Evolutionary conservation across 2,888 invertebrate genomes (phyloP).

Genomic region (Formica aserva): DNA sequence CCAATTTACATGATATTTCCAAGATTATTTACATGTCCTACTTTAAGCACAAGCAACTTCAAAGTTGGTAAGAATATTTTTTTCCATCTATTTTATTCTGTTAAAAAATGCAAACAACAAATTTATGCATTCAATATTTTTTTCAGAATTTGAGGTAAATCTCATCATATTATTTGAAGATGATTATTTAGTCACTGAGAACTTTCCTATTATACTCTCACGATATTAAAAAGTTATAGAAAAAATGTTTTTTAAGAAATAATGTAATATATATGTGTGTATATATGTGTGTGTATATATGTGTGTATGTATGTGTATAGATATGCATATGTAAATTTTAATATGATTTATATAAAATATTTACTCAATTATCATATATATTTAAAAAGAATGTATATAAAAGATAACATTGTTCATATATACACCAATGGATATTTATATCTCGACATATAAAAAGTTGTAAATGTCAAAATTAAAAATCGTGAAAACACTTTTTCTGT

Average conservation of each 20-base stretch:
- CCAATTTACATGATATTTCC: constrained; percentile 99
- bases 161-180: constrained; percentile 97
- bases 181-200: constrained; percentile 97
- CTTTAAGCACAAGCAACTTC: constrained; percentile 95
- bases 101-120: constrained; percentile 51
- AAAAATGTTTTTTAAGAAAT: constrained; percentile 57
- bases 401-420: constrained; percentile 30
- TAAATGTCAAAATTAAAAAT: constrained; percentile 28
- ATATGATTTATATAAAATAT: constrained; percentile 39
- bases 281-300: not conserved
- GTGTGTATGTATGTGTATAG: too few species aligned
- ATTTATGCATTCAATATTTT: constrained; percentile 57
- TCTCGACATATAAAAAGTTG: constrained; percentile 11
- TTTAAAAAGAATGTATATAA: constrained; percentile 51
- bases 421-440: constrained; percentile 19
- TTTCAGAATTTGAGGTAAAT: constrained; percentile 97
- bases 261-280: not conserved
- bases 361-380: constrained; percentile 38
- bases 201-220: constrained; percentile 92
- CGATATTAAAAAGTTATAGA: constrained; percentile 84
- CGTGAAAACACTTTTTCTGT: not conserved
- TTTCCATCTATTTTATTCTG: constrained; percentile 72
- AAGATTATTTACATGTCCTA: constrained; percentile 97
- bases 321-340: constrained; percentile 35
- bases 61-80: constrained; percentile 92